These are phyloP conservation scores for Nemurella pictetii DNA, from an alignment of 2,888 invertebrate species.

Conservation along the genomic window DNA sequence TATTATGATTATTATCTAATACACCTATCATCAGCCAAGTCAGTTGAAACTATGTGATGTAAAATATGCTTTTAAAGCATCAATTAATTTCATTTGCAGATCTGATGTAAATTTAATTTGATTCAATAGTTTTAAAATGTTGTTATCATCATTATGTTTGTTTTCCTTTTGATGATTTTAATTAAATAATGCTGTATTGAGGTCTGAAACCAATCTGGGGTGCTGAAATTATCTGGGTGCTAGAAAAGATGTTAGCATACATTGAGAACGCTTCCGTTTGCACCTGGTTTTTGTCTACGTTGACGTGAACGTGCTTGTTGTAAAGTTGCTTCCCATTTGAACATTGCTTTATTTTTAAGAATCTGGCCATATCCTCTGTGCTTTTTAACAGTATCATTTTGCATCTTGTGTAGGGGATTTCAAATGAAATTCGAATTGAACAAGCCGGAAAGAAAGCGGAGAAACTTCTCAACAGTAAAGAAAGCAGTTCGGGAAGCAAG, in stretches of 20 bases:
- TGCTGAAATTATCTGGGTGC: neutral
- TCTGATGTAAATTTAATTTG: neutral
- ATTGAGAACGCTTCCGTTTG: neutral
- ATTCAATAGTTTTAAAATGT: neutral
- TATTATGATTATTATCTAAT: conserved; percentile 32
- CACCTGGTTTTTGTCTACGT: neutral
- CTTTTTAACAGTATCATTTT: conserved; percentile 27
- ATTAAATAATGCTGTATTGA: neutral
- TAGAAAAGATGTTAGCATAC: neutral
- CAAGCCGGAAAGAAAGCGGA: conserved; percentile 32
- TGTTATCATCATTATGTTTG: neutral
- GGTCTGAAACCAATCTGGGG: neutral
- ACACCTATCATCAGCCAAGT: conserved; percentile 5
- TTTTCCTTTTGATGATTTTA: neutral
- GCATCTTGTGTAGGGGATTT: conserved; percentile 37
- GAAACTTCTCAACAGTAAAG: neutral
- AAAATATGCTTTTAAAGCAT: neutral
- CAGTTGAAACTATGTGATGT: neutral
- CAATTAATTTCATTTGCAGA: neutral
- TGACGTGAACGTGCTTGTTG: neutral
- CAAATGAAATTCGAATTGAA: conserved; percentile 38
- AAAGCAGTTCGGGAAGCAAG: neutral
- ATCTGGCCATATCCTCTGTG: conserved; percentile 7
- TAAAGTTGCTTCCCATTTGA: neutral
- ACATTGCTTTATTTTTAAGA: neutral